Evolutionary conservation across 2,888 invertebrate genomes (phyloP), one percentile per base, ranked within the genome.

Genomic region (Drosophila imparisetae): DNA sequence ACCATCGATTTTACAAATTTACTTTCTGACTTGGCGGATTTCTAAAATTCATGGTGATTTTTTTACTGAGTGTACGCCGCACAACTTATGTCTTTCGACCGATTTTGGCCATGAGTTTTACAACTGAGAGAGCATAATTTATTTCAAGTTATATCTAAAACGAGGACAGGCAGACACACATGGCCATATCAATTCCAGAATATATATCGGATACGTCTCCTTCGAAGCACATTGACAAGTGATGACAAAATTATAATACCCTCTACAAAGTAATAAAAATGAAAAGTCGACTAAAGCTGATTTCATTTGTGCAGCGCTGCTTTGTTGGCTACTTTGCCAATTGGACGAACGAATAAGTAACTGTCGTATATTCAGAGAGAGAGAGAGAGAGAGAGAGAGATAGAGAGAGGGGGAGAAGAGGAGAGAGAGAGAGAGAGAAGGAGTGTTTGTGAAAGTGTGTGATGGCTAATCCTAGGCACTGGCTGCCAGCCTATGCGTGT

Each of bases 281-380:
- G 42, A 59, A 60, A 60, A 64, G 59, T 58, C 48, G 53, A 59
- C 53, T 65, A 27, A 38, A 57, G 50, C 55, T 74, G 71, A 80
- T 74, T 83, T 74, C 74, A 82, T 83, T 86, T 69, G 54, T 68
- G 45, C 24, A 52, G 61, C 48, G 58, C 68, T 58, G 30, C 63
- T 61, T 65, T 67, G 66, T 66, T 69, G 66, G 34, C 63, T 55
- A 59, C 66, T 24, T 36, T 34, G 34, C 48, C 53, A 58, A 48
- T 11, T 38, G 67, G 30, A 10, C 48, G 34, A 63, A 50, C 30
- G 49, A 49, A 62, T 54, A 78, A 61, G 53, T 73, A 55, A 57
- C 42, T 55, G 32, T 18, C 61, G 45, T 58, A 42, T 21, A 58
- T 32, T 50, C 48, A 38, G 10, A 4, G 40, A 10, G 36, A 18